Conservation (phyloP, 2,888 invertebrate genomes). For the Sepioteuthis lessoniana region DNA sequence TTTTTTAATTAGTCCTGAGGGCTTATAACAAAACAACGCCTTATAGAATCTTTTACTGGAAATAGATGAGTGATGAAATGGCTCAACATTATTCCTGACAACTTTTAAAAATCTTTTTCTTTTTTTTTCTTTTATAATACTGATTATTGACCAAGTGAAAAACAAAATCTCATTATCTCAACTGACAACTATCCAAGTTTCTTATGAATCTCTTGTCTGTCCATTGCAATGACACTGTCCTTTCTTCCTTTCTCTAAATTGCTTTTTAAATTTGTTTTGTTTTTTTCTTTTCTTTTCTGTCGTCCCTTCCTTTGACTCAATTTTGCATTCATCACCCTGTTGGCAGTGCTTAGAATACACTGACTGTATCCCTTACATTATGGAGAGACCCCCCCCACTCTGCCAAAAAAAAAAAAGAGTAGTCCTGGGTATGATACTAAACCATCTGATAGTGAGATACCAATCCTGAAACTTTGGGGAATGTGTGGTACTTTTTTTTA, state of each 20-base stretch:
- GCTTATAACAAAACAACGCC: background rate
- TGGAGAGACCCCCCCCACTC: too few species aligned
- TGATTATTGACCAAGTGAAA: background rate
- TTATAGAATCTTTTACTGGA: background rate
- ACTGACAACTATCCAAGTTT: background rate
- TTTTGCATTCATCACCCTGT: too few species aligned
- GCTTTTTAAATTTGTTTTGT: background rate
- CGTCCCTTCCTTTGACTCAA: background rate
- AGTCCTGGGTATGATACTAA: too few species aligned
- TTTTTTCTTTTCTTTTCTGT: background rate
- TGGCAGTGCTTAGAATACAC: too few species aligned
- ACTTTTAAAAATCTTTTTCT: background rate
- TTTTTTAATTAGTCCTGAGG: background rate
- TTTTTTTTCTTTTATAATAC: background rate
- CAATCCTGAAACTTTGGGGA: too few species aligned
- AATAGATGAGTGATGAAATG: background rate
- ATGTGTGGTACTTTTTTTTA: too few species aligned
- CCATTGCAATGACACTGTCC: background rate
- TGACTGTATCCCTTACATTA: too few species aligned
- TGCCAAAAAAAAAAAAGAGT: too few species aligned
- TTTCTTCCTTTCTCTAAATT: background rate
- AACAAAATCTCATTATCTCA: background rate
- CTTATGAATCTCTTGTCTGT: background rate
- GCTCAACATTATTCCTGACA: background rate
- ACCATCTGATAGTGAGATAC: too few species aligned